Conservation (phyloP, 2,113 vertebrate genomes). For the Odocoileus hemionus region DNA sequence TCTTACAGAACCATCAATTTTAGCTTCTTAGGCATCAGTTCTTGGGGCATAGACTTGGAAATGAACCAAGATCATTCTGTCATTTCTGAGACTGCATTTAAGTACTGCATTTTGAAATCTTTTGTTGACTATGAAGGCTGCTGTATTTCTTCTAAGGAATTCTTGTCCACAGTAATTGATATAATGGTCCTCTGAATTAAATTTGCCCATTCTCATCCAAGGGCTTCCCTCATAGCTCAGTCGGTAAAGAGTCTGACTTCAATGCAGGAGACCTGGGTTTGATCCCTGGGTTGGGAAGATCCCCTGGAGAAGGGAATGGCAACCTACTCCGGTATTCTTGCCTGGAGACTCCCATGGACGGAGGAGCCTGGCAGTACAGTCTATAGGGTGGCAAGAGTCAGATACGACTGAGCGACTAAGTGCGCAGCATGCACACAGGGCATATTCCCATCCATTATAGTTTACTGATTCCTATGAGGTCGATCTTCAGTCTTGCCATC, state of each 20-base stretch:
- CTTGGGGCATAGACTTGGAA: background rate
- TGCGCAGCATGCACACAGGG: rapidly evolving
- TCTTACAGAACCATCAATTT: background rate
- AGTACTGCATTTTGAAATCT: background rate
- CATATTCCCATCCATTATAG: rapidly evolving
- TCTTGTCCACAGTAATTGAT: background rate
- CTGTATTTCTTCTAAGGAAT: background rate
- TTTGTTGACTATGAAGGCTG: background rate
- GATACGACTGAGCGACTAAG: rapidly evolving
- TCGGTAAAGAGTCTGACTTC: background rate
- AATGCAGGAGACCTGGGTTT: background rate
- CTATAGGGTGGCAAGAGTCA: background rate
- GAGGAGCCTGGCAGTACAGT: background rate
- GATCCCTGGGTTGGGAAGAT: background rate
- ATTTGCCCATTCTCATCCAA: background rate
- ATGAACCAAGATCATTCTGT: background rate
- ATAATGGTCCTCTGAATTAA: background rate
- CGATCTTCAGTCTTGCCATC: background rate
- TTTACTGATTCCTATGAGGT: background rate
- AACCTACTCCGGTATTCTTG: rapidly evolving
- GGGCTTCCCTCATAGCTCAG: background rate
- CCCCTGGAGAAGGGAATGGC: background rate
- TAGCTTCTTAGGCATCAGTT: background rate
- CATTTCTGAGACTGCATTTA: background rate
- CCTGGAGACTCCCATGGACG: background rate